Evolutionary conservation across 2,113 vertebrate genomes (phyloP).

Genomic region (Lophochroa leadbeateri): DNA sequence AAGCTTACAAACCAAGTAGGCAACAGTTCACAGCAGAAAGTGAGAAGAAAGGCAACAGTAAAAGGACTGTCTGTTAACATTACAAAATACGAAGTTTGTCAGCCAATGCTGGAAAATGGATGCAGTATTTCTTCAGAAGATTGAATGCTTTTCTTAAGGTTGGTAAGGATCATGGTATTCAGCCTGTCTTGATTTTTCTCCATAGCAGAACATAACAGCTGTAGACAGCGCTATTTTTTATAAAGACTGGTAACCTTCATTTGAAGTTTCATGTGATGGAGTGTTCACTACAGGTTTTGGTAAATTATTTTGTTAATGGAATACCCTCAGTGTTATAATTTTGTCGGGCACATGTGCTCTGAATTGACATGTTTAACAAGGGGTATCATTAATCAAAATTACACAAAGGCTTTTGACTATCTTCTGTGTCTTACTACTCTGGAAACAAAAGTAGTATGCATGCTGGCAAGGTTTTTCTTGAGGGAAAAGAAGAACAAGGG

Average conservation of each 20-base stretch:
- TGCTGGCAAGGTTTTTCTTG: not conserved
- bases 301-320: not conserved
- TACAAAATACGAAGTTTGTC: not conserved
- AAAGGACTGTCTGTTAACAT: not conserved
- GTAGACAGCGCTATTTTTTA: not conserved
- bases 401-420: not conserved
- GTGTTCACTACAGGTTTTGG: not conserved
- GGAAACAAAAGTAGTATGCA: not conserved
- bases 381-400: not conserved
- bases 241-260: not conserved
- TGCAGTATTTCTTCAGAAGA: not conserved
- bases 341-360: not conserved
- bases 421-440: not conserved
- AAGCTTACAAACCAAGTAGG: not conserved
- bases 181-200: not conserved
- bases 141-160: not conserved
- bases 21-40: not conserved
- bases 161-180: rapidly evolving
- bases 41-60: not conserved
- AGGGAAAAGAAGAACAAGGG: not conserved
- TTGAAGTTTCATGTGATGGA: not conserved
- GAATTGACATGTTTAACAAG: not conserved
- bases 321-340: not conserved
- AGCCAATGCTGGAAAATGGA: not conserved
- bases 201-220: not conserved